phyloP scores from a whole-genome alignment of 2,797 vertebrate genomes.

The Epinephelus awoara region DNA sequence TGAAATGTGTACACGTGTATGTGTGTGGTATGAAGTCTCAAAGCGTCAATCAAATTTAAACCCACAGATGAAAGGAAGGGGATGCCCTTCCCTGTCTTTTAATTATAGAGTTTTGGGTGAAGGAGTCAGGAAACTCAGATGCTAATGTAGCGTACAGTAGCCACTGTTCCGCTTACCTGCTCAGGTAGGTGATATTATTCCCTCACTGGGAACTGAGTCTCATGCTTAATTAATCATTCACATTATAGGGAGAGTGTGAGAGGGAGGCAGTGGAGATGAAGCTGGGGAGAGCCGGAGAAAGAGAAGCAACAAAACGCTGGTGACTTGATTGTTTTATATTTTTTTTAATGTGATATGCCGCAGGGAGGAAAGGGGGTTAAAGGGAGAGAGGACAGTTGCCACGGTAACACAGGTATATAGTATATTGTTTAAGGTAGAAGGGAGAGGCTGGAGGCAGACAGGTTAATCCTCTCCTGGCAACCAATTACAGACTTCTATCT shows the following conservation, averaged over 20 bases:
- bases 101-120: conserved; percentile 63
- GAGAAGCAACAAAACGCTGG: background rate
- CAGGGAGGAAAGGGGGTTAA: conserved; percentile 17
- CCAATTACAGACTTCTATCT: conserved; percentile 75
- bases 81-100: conserved; percentile 73
- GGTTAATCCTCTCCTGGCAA: conserved; percentile 82
- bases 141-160: conserved; percentile 61
- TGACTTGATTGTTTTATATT: conserved; percentile 8
- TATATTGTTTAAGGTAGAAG: conserved; percentile 66
- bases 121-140: conserved; percentile 60
- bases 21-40: conserved; percentile 63
- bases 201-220: conserved; percentile 4
- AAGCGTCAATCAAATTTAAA: conserved; percentile 74
- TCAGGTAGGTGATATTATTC: conserved; percentile 31
- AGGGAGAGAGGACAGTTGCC: conserved; percentile 39
- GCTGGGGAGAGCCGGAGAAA: background rate
- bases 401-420: conserved; percentile 51
- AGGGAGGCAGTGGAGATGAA: background rate
- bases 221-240: conserved; percentile 34
- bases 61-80: conserved; percentile 73
- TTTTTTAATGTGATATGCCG: background rate
- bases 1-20: conserved; percentile 31
- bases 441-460: conserved; percentile 79
- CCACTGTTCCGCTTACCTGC: conserved; percentile 44
- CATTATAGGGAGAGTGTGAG: background rate